Evolutionary conservation across 1,140 invertebrate genomes (phyloP), one percentile per base, ranked within the genome.

Genomic region (Conus ventricosus): DNA sequence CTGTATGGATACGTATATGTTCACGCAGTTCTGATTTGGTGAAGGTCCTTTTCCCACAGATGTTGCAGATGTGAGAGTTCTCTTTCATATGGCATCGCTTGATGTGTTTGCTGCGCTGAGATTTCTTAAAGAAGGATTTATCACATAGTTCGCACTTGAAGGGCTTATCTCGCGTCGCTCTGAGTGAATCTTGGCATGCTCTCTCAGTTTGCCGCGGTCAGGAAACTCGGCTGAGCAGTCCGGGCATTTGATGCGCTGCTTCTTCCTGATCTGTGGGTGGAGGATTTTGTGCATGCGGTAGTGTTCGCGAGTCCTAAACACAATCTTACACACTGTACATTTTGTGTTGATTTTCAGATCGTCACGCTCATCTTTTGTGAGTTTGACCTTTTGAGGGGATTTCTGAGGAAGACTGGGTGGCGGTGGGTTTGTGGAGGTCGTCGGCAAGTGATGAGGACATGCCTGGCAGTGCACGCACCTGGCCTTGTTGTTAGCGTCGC

Each of bases 81-180:
- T 87, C 85, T 53, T 87, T 87, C 75, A 78, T 87, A 71, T 87
- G 85, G 75, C 71, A 78, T 13, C 85, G 85, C n/a, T 87, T 87
- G 20, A 87, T 75, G 54, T 87, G 85, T 17, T 87, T 87, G 75
- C 85, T 87, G 75, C 85, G 85, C 71, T 87, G 85, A 11, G 85
- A 78, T 53, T 87, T 87, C 54, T 87, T 80, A 53, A 78, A 71
- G 53, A 87, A 87, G 75, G 71, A 55, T 17, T 87, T 87, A 15
- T 87, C 85, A n/a, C 85, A 87, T 10, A 55, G 71, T 13, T 80
- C 51, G 71, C 85, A 87, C 25, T 87, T 78, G 75, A 54, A 87
- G 15, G 85, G 85, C 27, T 87, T 87, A 23, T 84, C 82, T 5
- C 51, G 27, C 6, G 51, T 51, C 1, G 51, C 67, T 2, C 84